Conservation (phyloP, 2,888 invertebrate genomes). For the Chloroclysta siterata region DNA sequence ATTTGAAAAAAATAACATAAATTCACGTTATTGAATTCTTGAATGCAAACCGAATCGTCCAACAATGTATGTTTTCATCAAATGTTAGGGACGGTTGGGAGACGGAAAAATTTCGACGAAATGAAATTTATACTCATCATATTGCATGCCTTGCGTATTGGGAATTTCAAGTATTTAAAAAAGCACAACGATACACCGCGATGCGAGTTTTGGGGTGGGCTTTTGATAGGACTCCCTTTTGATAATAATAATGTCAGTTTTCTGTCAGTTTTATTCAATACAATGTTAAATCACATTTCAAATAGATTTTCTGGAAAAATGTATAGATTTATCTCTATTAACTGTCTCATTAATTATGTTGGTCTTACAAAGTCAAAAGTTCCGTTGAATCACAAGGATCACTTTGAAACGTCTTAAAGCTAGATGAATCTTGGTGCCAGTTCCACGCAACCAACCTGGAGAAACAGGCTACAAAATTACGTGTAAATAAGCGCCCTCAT, state of each 20-base stretch:
- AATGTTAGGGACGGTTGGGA: conserved; percentile 57
- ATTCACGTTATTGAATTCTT: conserved; percentile 57
- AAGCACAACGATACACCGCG: conserved; percentile 59
- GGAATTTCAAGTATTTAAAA: conserved; percentile 73
- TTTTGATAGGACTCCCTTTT: conserved; percentile 39
- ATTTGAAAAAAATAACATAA: conserved; percentile 50
- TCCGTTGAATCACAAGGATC: too few species aligned
- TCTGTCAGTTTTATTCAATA: conserved; percentile 19
- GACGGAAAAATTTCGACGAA: conserved; percentile 62
- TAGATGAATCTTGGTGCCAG: too few species aligned
- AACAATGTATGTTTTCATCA: conserved; percentile 52
- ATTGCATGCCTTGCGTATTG: conserved; percentile 70
- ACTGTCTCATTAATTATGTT: too few species aligned
- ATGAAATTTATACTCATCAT: conserved; percentile 74
- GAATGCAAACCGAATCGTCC: conserved; percentile 47
- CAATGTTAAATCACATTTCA: neutral
- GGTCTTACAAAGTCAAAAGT: too few species aligned
- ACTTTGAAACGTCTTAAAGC: too few species aligned
- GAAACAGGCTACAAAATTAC: too few species aligned
- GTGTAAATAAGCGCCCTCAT: too few species aligned
- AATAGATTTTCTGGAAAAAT: neutral
- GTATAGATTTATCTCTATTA: too few species aligned
- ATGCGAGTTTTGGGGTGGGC: conserved; percentile 60
- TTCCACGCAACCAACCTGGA: too few species aligned
- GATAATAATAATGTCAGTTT: conserved; percentile 25